Evolutionary conservation across 2,113 vertebrate species (phyloP).

Genomic region (Rhynchomys soricoides): DNA sequence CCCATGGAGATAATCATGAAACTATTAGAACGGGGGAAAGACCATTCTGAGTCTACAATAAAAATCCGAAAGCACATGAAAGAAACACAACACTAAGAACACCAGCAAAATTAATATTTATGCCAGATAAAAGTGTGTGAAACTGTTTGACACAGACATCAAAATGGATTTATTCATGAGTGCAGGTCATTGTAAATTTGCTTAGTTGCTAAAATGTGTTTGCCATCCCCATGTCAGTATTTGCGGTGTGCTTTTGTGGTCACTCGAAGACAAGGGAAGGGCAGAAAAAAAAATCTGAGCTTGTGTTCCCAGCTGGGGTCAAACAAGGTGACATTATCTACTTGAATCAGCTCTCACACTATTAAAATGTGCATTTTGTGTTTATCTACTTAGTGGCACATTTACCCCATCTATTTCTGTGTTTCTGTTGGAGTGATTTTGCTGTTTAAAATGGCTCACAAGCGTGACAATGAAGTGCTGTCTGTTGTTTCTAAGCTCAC

Average conservation of each 20-base stretch:
- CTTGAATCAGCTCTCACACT: not conserved
- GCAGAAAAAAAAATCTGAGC: not conserved
- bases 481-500: not conserved
- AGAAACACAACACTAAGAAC: constrained; percentile 14
- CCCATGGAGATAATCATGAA: constrained; percentile 54
- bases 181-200: not conserved
- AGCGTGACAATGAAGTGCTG: not conserved
- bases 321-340: not conserved
- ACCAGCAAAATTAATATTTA: constrained; percentile 21
- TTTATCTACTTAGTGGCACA: not conserved
- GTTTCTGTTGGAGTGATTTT: not conserved
- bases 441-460: not conserved
- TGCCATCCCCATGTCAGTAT: not conserved
- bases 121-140: not conserved
- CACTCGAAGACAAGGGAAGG: not conserved
- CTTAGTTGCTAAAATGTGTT: not conserved
- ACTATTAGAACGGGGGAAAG: not conserved
- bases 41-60: not conserved
- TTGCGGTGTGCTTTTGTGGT: not conserved
- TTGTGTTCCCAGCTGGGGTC: not conserved
- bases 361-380: not conserved
- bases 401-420: constrained; percentile 6
- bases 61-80: constrained; percentile 8
- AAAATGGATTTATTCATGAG: constrained; percentile 19
- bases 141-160: constrained; percentile 42